Percentiles rank a stretch among this genome's conserved stretches.
These are phyloP conservation scores for Zaprionus vittiger DNA, from an alignment of 1,140 invertebrate genomes.

Conservation along the genomic window DNA sequence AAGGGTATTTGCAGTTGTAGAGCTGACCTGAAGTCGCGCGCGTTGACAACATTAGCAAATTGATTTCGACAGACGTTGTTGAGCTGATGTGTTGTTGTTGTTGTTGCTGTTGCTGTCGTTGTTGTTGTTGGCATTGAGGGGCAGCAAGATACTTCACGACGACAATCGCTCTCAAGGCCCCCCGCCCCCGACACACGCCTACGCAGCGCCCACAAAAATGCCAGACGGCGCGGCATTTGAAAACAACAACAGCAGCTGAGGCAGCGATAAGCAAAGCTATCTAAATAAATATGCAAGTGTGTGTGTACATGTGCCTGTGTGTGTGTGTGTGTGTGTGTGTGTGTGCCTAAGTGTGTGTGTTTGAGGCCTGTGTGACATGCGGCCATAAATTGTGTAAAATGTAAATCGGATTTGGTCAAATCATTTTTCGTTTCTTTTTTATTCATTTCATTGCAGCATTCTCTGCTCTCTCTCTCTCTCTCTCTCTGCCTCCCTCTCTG, in stretches of 20 bases:
- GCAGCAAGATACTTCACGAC: conserved; percentile 2
- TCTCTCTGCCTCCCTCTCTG: neutral
- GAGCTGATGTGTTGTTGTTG: neutral
- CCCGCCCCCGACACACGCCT: conserved; percentile 50
- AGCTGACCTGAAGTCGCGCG: conserved; percentile 2
- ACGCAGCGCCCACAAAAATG: conserved; percentile 50
- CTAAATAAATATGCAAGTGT: conserved; percentile 40
- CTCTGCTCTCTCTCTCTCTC: neutral
- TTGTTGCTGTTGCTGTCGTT: neutral
- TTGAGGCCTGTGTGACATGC: conserved; percentile 38
- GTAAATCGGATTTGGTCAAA: conserved; percentile 47
- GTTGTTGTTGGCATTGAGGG: conserved; percentile 34
- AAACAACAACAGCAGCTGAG: conserved; percentile 22
- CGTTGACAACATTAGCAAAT: conserved; percentile 80
- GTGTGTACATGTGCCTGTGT: neutral
- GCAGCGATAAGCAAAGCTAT: conserved; percentile 53
- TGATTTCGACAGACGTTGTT: conserved; percentile 69
- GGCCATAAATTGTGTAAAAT: conserved; percentile 78
- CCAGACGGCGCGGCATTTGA: conserved; percentile 70
- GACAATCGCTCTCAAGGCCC: conserved; percentile 48
- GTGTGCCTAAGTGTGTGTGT: neutral
- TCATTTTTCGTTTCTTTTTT: conserved; percentile 38
- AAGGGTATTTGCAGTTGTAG: neutral
- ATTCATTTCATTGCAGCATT: conserved; percentile 19
- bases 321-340: conserved; percentile 3